phyloP scores from a whole-genome alignment of 2,113 vertebrate genomes.

The Pelobates fuscus region DNA sequence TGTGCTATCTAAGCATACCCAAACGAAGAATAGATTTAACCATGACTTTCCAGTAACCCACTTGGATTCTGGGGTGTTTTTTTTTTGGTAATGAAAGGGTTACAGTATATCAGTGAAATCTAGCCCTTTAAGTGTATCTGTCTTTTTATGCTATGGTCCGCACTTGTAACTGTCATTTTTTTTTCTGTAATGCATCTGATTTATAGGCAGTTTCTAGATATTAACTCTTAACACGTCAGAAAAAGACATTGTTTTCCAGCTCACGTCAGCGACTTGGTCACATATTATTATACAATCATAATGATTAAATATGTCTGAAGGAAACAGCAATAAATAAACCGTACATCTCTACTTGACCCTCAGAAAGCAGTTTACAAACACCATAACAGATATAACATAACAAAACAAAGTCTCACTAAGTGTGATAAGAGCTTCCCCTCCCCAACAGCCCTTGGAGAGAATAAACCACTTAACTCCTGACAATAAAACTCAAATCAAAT shows the following conservation, averaged over 20 bases:
- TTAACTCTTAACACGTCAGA: too few species aligned
- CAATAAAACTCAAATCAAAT: slow-evolving; percentile 51
- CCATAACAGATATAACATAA: slow-evolving; percentile 10
- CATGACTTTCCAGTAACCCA: too few species aligned
- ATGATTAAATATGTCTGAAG: neutral
- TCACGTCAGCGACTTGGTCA: neutral
- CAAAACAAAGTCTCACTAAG: slow-evolving; percentile 25
- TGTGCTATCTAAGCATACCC: too few species aligned
- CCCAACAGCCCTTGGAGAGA: slow-evolving; percentile 36
- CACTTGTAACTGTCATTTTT: too few species aligned
- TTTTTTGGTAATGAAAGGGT: too few species aligned
- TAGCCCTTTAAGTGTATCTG: too few species aligned
- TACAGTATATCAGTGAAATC: too few species aligned
- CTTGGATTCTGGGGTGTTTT: too few species aligned
- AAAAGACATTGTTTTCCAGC: neutral
- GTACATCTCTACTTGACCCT: slow-evolving; percentile 13
- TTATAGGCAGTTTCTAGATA: too few species aligned
- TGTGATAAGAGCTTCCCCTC: slow-evolving; percentile 15
- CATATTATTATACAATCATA: neutral
- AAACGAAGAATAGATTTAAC: too few species aligned
- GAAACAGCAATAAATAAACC: neutral
- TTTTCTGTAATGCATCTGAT: too few species aligned
- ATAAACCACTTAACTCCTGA: slow-evolving; percentile 51
- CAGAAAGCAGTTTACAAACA: neutral
- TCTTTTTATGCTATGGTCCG: too few species aligned